phyloP scores from a whole-genome alignment of 2,113 vertebrate genomes.

The Anarhynchus alexandrinus region DNA sequence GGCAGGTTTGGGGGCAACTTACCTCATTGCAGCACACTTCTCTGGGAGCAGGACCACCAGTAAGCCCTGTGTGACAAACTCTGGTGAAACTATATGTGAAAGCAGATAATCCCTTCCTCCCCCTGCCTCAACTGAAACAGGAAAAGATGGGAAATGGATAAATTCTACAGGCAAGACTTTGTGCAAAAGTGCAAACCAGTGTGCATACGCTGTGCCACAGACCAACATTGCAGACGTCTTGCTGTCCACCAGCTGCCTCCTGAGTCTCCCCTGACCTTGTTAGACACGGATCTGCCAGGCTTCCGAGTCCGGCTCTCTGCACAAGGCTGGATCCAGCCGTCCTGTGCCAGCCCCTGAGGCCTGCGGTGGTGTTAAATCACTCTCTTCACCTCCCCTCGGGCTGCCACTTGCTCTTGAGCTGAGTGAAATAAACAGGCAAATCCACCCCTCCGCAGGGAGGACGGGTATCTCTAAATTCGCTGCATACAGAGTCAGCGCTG shows the following conservation, averaged over 20 bases:
- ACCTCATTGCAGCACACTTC: background rate
- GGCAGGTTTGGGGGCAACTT: background rate
- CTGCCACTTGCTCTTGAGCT: background rate
- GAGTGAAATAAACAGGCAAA: background rate
- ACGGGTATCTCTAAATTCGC: rapidly evolving
- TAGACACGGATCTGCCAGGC: background rate
- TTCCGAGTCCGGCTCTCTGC: background rate
- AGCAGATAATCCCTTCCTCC: background rate
- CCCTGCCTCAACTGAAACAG: background rate
- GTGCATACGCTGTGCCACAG: background rate
- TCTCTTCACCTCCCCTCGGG: background rate
- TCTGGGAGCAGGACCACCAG: background rate
- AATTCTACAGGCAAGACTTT: background rate
- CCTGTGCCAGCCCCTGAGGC: background rate
- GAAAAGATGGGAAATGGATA: background rate
- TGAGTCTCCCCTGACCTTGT: background rate
- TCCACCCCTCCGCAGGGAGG: background rate
- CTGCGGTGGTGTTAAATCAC: background rate
- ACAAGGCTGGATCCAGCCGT: background rate
- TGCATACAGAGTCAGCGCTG: background rate
- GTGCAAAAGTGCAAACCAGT: background rate
- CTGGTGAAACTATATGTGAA: background rate
- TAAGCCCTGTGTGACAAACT: background rate
- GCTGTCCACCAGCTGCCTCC: background rate
- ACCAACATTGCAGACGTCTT: background rate